Evolutionary conservation across 1,140 invertebrate genomes (phyloP).

Genomic region (Cyclina sinensis): DNA sequence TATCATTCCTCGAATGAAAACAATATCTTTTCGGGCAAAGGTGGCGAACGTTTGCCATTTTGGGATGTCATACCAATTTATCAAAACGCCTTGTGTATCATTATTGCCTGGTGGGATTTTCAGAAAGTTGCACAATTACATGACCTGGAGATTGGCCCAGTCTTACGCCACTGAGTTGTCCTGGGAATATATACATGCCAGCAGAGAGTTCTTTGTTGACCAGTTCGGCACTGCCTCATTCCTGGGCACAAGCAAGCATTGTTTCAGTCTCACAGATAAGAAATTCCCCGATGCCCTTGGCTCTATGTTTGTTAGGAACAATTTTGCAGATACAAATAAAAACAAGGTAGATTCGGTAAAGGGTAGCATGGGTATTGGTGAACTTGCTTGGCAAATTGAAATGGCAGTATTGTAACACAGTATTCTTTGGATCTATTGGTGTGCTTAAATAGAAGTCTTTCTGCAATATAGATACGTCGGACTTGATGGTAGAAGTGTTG

Average conservation of each 20-base stretch:
- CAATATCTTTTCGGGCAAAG: too few species aligned
- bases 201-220: constrained; percentile 88
- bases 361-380: background rate
- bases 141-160: constrained; percentile 89
- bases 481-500: too few species aligned
- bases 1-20: too few species aligned
- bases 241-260: constrained; percentile 89
- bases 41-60: too few species aligned
- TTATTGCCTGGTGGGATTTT: constrained; percentile 63
- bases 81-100: too few species aligned
- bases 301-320: constrained; percentile 87
- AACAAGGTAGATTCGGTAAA: constrained; percentile 58
- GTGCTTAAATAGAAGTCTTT: too few species aligned
- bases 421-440: too few species aligned
- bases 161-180: constrained; percentile 89
- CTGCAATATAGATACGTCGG: too few species aligned
- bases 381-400: too few species aligned
- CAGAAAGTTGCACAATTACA: constrained; percentile 89
- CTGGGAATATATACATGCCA: constrained; percentile 87
- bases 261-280: constrained; percentile 87
- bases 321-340: constrained; percentile 78
- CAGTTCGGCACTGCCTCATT: constrained; percentile 87
- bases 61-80: too few species aligned
- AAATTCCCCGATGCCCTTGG: constrained; percentile 89
- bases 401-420: too few species aligned